Evolutionary conservation across 1,140 invertebrate genomes (phyloP).

Genomic region (Macrobrachium rosenbergii): DNA sequence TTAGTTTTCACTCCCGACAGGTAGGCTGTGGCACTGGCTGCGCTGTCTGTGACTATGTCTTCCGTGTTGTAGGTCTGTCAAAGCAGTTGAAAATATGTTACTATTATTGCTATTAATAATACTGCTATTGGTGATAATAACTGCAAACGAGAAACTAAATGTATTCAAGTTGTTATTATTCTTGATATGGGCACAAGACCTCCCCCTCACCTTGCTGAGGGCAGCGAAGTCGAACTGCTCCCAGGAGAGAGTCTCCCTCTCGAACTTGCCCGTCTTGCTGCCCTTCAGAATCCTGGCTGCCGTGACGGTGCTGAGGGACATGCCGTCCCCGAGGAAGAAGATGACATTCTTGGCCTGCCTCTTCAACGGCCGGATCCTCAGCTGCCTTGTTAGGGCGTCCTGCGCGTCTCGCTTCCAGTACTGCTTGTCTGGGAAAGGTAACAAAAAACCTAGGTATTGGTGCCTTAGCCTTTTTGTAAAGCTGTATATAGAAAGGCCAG

Average conservation of each 20-base stretch:
- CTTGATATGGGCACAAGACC: too few species aligned
- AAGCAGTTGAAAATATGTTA: too few species aligned
- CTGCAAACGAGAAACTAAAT: too few species aligned
- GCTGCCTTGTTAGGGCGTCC: slow-evolving; percentile 27
- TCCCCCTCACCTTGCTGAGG: slow-evolving; percentile 29
- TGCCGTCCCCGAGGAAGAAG: slow-evolving; percentile 86
- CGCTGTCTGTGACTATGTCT: slow-evolving; percentile 79
- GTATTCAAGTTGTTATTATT: too few species aligned
- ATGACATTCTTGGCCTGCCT: slow-evolving; percentile 79
- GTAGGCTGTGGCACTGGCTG: slow-evolving; percentile 88
- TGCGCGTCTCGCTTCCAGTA: background rate
- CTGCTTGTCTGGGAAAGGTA: too few species aligned
- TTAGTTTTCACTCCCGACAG: slow-evolving; percentile 83
- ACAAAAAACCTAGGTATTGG: too few species aligned
- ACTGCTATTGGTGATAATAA: too few species aligned
- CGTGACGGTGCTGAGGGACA: slow-evolving; percentile 83
- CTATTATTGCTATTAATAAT: too few species aligned
- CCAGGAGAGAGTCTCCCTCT: slow-evolving; percentile 39
- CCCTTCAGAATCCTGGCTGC: slow-evolving; percentile 81
- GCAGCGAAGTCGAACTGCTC: slow-evolving; percentile 44
- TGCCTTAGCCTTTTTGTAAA: too few species aligned
- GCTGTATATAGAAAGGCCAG: too few species aligned
- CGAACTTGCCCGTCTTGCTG: slow-evolving; percentile 70
- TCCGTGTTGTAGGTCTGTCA: too few species aligned
- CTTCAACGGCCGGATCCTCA: background rate